Evolutionary conservation across 2,888 invertebrate genomes (phyloP).

Genomic region (Apamea sordens): DNA sequence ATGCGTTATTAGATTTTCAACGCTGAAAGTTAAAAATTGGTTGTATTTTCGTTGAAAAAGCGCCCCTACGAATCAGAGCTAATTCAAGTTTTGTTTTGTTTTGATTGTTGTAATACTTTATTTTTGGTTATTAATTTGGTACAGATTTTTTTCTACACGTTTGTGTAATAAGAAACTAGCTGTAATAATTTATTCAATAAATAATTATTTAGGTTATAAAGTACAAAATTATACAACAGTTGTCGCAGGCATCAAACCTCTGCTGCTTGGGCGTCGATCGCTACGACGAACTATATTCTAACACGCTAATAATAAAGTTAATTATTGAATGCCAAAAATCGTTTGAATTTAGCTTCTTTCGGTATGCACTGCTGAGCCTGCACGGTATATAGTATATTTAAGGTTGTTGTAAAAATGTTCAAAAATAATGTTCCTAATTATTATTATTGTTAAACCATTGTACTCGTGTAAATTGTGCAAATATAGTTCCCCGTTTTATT

Average conservation of each 20-base stretch:
- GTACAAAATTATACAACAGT: background rate
- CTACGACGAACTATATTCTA: background rate
- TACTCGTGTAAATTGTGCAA: background rate
- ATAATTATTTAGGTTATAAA: background rate
- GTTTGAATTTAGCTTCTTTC: background rate
- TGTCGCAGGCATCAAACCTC: background rate
- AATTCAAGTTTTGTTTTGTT: background rate
- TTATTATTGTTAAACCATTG: background rate
- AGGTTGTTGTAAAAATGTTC: no score
- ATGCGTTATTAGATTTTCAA: background rate
- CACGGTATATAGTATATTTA: background rate
- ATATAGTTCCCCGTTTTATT: background rate
- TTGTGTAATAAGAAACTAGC: background rate
- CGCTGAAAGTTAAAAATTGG: background rate
- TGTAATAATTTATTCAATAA: background rate
- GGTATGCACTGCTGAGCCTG: background rate
- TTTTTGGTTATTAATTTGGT: background rate
- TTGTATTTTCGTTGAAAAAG: background rate
- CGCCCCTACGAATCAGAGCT: background rate
- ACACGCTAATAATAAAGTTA: background rate
- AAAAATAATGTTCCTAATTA: background rate
- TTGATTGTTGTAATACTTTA: background rate
- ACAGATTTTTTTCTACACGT: background rate
- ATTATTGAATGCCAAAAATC: background rate
- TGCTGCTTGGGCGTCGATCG: background rate